phyloP scores from a whole-genome alignment of 2,113 vertebrate species.

The Platysteira castanea region DNA sequence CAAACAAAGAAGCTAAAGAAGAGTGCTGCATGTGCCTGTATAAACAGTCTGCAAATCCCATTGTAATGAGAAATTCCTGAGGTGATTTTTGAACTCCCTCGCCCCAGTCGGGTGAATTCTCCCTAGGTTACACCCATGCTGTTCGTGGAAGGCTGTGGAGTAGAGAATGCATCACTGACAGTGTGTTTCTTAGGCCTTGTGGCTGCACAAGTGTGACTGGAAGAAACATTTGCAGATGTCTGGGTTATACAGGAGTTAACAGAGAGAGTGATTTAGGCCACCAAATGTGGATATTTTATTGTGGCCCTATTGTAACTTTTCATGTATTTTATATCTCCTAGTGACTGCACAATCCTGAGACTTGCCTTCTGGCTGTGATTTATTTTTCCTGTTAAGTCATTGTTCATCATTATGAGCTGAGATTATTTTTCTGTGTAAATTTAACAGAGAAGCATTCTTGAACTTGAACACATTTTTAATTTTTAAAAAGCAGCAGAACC shows the following conservation, averaged over 20 bases:
- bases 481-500: constrained; percentile 7
- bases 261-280: neutral
- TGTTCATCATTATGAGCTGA: constrained; percentile 45
- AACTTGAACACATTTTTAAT: constrained; percentile 58
- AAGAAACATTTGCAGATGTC: neutral
- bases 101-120: neutral
- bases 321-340: constrained; percentile 37
- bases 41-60: neutral
- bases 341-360: neutral
- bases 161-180: neutral
- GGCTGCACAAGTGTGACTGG: neutral
- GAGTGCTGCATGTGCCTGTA: neutral
- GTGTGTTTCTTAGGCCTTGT: neutral
- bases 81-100: neutral
- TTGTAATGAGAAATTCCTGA: neutral
- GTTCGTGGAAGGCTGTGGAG: rapidly evolving
- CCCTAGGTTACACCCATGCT: neutral
- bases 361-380: constrained; percentile 45
- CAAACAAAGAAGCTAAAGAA: neutral
- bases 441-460: constrained; percentile 42
- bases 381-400: constrained; percentile 57
- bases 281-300: neutral
- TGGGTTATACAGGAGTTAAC: neutral
- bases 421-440: constrained; percentile 44
- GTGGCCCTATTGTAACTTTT: constrained; percentile 11